These are phyloP conservation scores for Prostheceraeus crozeri DNA, from an alignment of 2,888 invertebrate species.

Conservation along the genomic window DNA sequence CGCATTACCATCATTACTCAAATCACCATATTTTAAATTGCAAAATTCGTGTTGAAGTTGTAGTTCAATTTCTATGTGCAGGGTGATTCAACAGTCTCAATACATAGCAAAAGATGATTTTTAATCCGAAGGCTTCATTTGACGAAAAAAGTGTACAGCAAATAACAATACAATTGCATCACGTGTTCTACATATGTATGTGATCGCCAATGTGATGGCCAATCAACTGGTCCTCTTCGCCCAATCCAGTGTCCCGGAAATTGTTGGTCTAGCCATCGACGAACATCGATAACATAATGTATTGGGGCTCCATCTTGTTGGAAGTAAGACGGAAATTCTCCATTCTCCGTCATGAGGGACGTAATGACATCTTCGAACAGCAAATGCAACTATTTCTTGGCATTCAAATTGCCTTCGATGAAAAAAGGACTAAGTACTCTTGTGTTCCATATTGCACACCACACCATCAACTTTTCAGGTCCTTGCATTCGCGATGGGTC, in stretches of 20 bases:
- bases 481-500: not conserved
- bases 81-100: too few relatives aligned
- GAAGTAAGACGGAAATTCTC: constrained; percentile 21
- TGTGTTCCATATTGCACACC: constrained; percentile 20
- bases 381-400: constrained; percentile 8
- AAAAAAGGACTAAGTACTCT: constrained; percentile 22
- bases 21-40: too few relatives aligned
- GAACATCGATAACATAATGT: constrained; percentile 20
- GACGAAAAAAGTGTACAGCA: too few relatives aligned
- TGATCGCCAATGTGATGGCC: too few relatives aligned
- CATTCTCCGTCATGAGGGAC: constrained; percentile 6
- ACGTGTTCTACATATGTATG: too few relatives aligned
- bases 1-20: too few relatives aligned
- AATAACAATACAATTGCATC: too few relatives aligned
- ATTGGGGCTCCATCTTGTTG: constrained; percentile 32
- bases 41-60: too few relatives aligned
- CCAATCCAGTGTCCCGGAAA: constrained; percentile 30
- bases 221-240: constrained; percentile 33
- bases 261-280: constrained; percentile 21
- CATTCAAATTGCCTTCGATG: constrained; percentile 22
- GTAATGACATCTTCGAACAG: constrained; percentile 14
- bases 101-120: too few relatives aligned
- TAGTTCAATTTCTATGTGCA: too few relatives aligned
- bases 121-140: too few relatives aligned
- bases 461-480: not conserved